These are phyloP conservation scores for Pandion haliaetus DNA, from an alignment of 2,113 vertebrate species.

Conservation along the genomic window DNA sequence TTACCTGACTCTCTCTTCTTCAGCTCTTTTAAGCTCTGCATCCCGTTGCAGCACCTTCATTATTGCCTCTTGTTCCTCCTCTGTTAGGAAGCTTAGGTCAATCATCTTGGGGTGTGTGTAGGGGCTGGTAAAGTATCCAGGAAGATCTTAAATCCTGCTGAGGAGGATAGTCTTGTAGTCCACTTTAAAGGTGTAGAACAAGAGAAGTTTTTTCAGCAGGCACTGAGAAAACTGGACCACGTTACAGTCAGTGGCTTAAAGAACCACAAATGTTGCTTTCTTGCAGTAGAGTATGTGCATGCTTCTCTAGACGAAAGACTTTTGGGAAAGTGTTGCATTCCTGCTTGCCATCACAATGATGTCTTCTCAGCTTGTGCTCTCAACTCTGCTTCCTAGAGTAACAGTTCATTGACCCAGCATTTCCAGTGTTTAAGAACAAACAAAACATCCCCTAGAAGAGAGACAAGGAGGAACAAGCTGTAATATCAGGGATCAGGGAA, in stretches of 20 bases:
- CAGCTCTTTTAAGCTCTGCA: conserved; percentile 83
- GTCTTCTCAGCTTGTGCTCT: background rate
- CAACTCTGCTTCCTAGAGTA: background rate
- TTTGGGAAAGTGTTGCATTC: background rate
- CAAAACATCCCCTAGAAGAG: conserved; percentile 28
- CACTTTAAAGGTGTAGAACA: background rate
- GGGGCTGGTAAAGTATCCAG: background rate
- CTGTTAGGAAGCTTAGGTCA: conserved; percentile 90
- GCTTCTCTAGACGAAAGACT: background rate
- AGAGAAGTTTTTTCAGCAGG: background rate
- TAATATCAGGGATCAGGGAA: background rate
- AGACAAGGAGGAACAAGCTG: conserved; percentile 28
- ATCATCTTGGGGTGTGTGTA: conserved; percentile 79
- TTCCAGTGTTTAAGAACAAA: background rate
- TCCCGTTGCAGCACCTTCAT: conserved; percentile 88
- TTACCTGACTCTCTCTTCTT: conserved; percentile 89
- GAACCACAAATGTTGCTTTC: background rate
- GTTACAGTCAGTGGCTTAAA: background rate
- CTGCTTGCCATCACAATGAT: background rate
- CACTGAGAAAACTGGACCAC: background rate
- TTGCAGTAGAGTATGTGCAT: background rate
- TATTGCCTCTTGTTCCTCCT: conserved; percentile 89
- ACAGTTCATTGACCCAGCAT: background rate
- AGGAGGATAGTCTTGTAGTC: background rate
- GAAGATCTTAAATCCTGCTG: background rate